Evolutionary conservation across 1,140 invertebrate genomes (phyloP).

Genomic region (Drosophila seguyi): DNA sequence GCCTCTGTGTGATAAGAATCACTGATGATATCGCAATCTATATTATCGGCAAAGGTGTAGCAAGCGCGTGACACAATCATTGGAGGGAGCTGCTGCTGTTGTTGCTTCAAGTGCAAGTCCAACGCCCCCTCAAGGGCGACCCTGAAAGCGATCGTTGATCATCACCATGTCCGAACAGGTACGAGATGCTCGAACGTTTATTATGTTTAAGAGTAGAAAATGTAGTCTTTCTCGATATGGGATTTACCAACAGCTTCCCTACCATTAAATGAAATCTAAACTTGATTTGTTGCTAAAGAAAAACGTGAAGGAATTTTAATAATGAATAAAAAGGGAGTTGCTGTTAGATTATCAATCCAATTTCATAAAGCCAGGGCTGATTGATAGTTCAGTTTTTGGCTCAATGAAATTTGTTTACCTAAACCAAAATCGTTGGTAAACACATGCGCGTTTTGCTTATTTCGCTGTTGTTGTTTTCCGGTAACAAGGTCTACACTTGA

Average conservation of each 20-base stretch:
- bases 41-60: constrained; percentile 30
- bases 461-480: constrained; percentile 16
- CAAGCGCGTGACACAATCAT: constrained; percentile 15
- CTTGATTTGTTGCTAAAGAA: not conserved
- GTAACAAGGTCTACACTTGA: constrained; percentile 26
- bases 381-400: constrained; percentile 1
- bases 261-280: constrained; percentile 20
- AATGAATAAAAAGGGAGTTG: not conserved
- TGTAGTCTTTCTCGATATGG: constrained; percentile 8
- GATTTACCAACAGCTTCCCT: constrained; percentile 1
- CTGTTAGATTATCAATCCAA: not conserved
- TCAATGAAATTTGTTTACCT: constrained; percentile 22
- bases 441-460: constrained; percentile 7
- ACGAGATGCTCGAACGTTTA: constrained; percentile 15
- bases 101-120: constrained; percentile 28
- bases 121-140: constrained; percentile 49
- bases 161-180: constrained; percentile 47
- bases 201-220: constrained; percentile 18
- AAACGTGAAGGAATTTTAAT: not conserved
- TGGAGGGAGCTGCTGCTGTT: constrained; percentile 20
- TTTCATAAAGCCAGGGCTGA: not conserved
- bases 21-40: constrained; percentile 17
- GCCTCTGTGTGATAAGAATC: constrained; percentile 45
- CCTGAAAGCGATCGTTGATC: constrained; percentile 40
- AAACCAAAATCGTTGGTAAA: constrained; percentile 35